Conservation (phyloP, 2,113 vertebrate species). For the Syngnathoides biaculeatus region DNA sequence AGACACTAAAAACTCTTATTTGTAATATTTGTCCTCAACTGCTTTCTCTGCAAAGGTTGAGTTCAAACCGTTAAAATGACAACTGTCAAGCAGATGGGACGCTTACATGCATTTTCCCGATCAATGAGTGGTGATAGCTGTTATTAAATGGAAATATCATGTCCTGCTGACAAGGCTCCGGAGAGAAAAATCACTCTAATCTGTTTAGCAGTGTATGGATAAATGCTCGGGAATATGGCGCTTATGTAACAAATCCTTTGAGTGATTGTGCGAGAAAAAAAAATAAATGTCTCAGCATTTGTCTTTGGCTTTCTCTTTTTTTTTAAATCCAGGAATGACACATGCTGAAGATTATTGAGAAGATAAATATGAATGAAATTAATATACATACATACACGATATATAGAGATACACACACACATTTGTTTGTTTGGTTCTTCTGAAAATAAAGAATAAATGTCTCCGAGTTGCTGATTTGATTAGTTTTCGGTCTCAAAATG, state of each 20-base stretch:
- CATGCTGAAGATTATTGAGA: slow-evolving; percentile 10
- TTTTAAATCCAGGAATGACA: slow-evolving; percentile 51
- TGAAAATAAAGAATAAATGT: slow-evolving; percentile 45
- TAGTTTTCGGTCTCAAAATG: background rate
- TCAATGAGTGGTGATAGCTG: slow-evolving; percentile 1
- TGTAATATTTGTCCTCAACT: background rate
- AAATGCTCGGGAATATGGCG: slow-evolving; percentile 45
- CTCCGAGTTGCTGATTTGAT: slow-evolving; percentile 26
- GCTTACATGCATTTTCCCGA: background rate
- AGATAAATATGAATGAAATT: background rate
- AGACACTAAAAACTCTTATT: background rate
- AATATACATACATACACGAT: background rate
- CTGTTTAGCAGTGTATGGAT: slow-evolving; percentile 59
- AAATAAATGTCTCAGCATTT: slow-evolving; percentile 48
- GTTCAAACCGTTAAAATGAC: background rate
- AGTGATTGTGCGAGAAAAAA: slow-evolving; percentile 55
- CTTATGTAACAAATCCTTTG: slow-evolving; percentile 69
- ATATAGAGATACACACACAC: too few relatives aligned
- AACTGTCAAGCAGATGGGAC: background rate
- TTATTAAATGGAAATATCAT: slow-evolving; percentile 64
- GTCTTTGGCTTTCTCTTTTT: slow-evolving; percentile 44
- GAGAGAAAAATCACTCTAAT: slow-evolving; percentile 61
- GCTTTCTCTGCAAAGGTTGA: background rate
- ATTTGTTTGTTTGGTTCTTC: too few relatives aligned
- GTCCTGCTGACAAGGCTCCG: slow-evolving; percentile 43